Evolutionary conservation across 2,113 vertebrate genomes (phyloP), one percentile per base, ranked within the genome.

Genomic region (Silurus meridionalis): DNA sequence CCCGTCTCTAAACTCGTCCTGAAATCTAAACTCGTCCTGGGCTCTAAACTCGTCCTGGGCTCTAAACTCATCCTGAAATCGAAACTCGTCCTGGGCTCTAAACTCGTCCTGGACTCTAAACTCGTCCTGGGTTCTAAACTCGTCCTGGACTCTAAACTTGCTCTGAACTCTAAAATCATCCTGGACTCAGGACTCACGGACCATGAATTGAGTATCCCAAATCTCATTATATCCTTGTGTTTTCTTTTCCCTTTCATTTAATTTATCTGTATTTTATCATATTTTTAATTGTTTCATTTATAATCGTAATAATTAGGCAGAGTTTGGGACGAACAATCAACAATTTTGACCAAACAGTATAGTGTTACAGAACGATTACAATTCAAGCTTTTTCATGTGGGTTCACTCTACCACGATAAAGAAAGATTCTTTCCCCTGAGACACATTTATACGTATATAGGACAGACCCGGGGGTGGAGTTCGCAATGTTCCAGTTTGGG

Each of bases 171-270:
- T 37, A 37, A 37, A 37, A 37, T 88, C 87, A 94, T 94, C 94
- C 92, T 58, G 95, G 96, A 96, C 96, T 96, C 96, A 96, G 96
- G 96, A 95, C 93, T 87, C 87, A 90, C 92, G 92, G 93, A 93
- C 93, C 93, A 94, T 92, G 92, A 94, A 93, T 93, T 37, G 37
- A 94, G 83, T 83, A 94, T 93, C 94, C 93, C 95, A 94, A 37
- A 94, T 95, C 95, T 95, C 95, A 71, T 94, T 93, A 94, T 95
- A 94, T 93, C 94, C 90, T 86, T 74, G 82, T 95, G 94, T 94
- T 92, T 86, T 86, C 91, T 94, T 94, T 93, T 91, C 92, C 94
- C 93, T 93, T 94, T 91, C 90, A 91, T 92, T 88, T 93, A 82
- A 37, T 94, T 94, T 90, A 55, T 14, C 53, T 55, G 17, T 94